Evolutionary conservation across 2,797 vertebrate genomes (phyloP).

Genomic region (Nyctibius grandis): DNA sequence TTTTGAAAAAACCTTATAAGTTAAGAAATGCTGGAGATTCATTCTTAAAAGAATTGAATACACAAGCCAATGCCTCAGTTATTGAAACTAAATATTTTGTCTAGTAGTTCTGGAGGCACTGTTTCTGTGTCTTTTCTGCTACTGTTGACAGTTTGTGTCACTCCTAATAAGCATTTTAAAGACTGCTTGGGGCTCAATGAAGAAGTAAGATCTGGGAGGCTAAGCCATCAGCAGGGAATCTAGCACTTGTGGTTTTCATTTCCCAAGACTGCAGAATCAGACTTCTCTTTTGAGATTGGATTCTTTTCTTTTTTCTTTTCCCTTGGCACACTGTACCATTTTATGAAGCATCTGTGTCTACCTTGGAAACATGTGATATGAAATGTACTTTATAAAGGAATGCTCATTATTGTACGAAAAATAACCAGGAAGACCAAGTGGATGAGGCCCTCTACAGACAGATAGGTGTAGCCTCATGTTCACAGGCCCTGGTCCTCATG

Average conservation of each 20-base stretch:
- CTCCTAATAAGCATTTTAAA: background rate
- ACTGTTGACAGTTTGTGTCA: background rate
- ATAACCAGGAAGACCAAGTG: no score
- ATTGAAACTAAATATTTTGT: background rate
- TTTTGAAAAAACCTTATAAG: background rate
- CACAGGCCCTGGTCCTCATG: no score
- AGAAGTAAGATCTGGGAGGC: background rate
- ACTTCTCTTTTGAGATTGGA: background rate
- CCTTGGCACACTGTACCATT: background rate
- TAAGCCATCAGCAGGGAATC: background rate
- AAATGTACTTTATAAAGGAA: background rate
- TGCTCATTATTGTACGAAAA: background rate
- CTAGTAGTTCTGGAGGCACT: background rate
- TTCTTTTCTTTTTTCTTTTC: background rate
- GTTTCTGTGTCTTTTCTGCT: background rate
- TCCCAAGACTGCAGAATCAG: background rate
- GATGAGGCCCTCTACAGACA: no score
- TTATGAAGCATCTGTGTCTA: background rate
- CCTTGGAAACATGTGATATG: background rate
- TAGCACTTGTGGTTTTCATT: background rate
- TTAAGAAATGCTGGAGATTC: background rate
- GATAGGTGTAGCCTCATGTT: no score
- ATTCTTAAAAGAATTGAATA: background rate
- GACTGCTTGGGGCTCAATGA: background rate
- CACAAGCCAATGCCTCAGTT: background rate